phyloP scores from a whole-genome alignment of 2,888 invertebrate species.

The Megalurothrips usitatus region DNA sequence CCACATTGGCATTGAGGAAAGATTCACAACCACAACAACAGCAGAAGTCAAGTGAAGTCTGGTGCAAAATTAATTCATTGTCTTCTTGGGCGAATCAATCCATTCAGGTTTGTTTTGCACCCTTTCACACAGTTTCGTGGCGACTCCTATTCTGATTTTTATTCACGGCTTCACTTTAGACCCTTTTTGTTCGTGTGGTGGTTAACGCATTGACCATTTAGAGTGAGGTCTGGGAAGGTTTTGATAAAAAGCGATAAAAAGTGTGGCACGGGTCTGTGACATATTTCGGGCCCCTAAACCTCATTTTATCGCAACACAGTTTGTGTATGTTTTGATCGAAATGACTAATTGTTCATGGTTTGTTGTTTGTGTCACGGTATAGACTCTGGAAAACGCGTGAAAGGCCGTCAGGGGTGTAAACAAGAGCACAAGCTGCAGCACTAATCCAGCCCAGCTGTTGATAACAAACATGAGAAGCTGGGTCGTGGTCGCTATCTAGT shows the following conservation, averaged over 20 bases:
- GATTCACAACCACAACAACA: constrained; percentile 9
- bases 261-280: neutral
- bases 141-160: neutral
- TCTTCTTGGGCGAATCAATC: neutral
- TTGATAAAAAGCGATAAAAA: constrained; percentile 17
- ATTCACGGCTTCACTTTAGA: neutral
- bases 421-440: neutral
- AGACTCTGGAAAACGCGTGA: neutral
- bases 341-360: neutral
- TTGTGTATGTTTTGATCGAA: neutral
- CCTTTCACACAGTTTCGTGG: neutral
- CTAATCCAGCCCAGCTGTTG: constrained; percentile 24
- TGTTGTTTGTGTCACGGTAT: neutral
- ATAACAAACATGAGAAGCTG: constrained; percentile 21
- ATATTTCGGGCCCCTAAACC: neutral
- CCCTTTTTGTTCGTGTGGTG: neutral
- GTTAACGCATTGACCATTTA: neutral
- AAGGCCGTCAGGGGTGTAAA: neutral
- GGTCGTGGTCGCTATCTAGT: neutral
- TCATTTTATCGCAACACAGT: neutral
- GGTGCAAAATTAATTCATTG: neutral
- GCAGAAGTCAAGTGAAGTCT: constrained; percentile 13
- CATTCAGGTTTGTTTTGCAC: neutral
- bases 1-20: neutral
- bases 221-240: constrained; percentile 1